phyloP scores from a whole-genome alignment of 2,888 invertebrate species.

The Germaria angustata region DNA sequence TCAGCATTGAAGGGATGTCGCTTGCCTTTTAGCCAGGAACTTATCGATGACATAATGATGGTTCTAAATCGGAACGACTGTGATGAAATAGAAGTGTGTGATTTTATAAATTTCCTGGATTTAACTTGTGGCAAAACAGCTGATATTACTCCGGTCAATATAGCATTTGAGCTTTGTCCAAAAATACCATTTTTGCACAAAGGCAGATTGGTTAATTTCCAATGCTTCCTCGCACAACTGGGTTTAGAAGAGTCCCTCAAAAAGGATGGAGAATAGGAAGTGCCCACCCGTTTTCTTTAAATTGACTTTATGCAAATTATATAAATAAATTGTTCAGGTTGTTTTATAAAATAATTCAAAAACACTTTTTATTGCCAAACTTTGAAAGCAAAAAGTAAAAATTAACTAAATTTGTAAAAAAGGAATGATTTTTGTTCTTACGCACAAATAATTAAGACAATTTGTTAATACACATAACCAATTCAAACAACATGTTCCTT shows the following conservation, averaged over 20 bases:
- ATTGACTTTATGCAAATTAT: constrained; percentile 30
- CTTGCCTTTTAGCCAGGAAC: constrained; percentile 85
- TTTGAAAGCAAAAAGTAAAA: constrained; percentile 60
- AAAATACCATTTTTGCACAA: constrained; percentile 77
- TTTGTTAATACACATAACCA: constrained; percentile 30
- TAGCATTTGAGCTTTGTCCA: constrained; percentile 79
- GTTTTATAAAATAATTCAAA: constrained; percentile 35
- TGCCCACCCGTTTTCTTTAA: background rate
- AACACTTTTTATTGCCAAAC: constrained; percentile 66
- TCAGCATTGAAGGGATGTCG: constrained; percentile 85
- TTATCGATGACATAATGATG: constrained; percentile 85
- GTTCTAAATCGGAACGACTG: constrained; percentile 83
- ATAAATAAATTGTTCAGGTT: constrained; percentile 49
- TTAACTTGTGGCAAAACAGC: constrained; percentile 81
- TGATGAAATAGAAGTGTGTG: constrained; percentile 84
- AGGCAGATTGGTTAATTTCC: constrained; percentile 78
- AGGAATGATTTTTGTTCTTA: constrained; percentile 50
- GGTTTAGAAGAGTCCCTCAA: constrained; percentile 76
- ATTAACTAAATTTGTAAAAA: constrained; percentile 32
- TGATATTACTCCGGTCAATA: constrained; percentile 77
- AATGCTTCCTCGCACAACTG: constrained; percentile 75
- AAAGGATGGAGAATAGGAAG: constrained; percentile 59
- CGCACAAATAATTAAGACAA: constrained; percentile 3
- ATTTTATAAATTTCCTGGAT: constrained; percentile 87
- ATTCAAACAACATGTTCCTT: constrained; percentile 7